phyloP scores from a whole-genome alignment of 1,140 invertebrate species.

The Aradophagus sp. region DNA sequence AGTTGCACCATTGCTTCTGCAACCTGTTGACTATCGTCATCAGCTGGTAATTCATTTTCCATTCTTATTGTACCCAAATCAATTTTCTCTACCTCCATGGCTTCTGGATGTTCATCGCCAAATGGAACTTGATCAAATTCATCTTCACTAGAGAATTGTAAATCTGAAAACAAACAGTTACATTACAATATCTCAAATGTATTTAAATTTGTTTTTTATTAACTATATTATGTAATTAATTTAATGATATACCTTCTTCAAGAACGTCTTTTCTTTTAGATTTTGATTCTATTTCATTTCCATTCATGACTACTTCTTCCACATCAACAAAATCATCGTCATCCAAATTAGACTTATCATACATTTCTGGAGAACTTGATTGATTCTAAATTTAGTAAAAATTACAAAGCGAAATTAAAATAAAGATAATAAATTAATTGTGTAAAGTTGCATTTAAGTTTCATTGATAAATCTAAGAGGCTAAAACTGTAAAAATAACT shows the following conservation, averaged over 20 bases:
- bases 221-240: too few species aligned
- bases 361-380: slow-evolving; percentile 77
- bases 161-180: slow-evolving; percentile 78
- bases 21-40: slow-evolving; percentile 86
- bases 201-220: too few species aligned
- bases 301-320: slow-evolving; percentile 76
- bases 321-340: slow-evolving; percentile 84
- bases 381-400: slow-evolving; percentile 37
- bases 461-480: too few species aligned
- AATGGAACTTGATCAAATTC: slow-evolving; percentile 81
- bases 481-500: too few species aligned
- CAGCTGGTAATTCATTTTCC: slow-evolving; percentile 69
- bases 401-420: too few species aligned
- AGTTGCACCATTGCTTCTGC: slow-evolving; percentile 90
- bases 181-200: too few species aligned
- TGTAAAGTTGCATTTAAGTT: too few species aligned
- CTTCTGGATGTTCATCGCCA: slow-evolving; percentile 76
- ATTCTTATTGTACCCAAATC: slow-evolving; percentile 61
- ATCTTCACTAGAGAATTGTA: slow-evolving; percentile 84
- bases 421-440: too few species aligned
- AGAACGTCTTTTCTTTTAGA: slow-evolving; percentile 72
- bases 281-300: not conserved
- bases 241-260: slow-evolving; percentile 79
- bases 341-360: slow-evolving; percentile 73
- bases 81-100: slow-evolving; percentile 72